Evolutionary conservation across 2,113 vertebrate genomes (phyloP).

Genomic region (Sturnus vulgaris): DNA sequence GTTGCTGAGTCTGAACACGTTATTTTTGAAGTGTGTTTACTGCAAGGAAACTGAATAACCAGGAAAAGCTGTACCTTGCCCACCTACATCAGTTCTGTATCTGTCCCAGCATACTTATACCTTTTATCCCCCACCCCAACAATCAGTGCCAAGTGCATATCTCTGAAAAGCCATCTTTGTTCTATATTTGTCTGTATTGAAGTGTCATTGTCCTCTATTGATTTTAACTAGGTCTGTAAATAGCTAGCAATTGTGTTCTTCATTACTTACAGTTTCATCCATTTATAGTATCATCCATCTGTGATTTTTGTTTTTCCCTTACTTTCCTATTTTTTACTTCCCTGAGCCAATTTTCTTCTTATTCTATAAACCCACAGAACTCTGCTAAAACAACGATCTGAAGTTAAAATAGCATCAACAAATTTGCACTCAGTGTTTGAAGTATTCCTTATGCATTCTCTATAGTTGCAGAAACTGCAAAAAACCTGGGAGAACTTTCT

Average conservation of each 20-base stretch:
- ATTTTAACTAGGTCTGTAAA: conserved; percentile 34
- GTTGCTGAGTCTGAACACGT: neutral
- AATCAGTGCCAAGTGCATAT: neutral
- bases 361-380: neutral
- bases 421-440: neutral
- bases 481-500: neutral
- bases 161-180: neutral
- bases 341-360: neutral
- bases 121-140: neutral
- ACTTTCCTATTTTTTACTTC: neutral
- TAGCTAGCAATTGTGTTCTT: neutral
- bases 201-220: neutral
- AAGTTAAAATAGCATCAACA: neutral
- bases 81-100: neutral
- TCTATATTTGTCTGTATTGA: neutral
- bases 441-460: neutral
- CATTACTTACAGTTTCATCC: conserved; percentile 17
- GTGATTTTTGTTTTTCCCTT: conserved; percentile 5
- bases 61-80: neutral
- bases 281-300: conserved; percentile 28
- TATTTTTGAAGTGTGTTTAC: neutral
- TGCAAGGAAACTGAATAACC: neutral
- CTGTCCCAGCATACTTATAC: neutral
- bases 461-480: neutral
- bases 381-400: neutral